Base-by-base conservation (phyloP, 2,797 vertebrate genomes). In the Todus mexicanus region DNA sequence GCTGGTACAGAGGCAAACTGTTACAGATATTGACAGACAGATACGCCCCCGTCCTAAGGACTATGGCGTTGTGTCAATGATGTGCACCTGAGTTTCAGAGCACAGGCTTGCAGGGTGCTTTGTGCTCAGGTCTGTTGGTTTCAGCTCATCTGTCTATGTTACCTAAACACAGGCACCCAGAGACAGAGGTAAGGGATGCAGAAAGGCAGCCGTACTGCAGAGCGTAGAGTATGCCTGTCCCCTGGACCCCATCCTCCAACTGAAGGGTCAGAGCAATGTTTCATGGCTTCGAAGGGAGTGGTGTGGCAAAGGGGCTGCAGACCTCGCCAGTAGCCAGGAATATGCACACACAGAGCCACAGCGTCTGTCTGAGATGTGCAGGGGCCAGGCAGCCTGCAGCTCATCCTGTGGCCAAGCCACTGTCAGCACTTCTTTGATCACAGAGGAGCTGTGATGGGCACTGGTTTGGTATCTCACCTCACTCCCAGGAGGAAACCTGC, bases 401-500 rank as follows among this genome's bases (percentile, higher is more conserved):
- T 77, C 35, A 48, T 18, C 16, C 45, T 29, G 45, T 4, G 15
- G 9, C 43, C 19, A 4, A 14, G 31, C 38, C 25, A 6, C 54
- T 25, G 25, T 16, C 45, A 40, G 56, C 43, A 33, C 15, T 40
- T 48, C 59, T 70, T 15, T 1, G 3, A 15, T 22, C 35, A 18
- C 2, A 5, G 9, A 29, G n/a, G 22, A 63, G 69, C n/a, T 75
- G 54, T 4, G 35, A 35, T 22, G 53, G 64, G 40, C 54, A 68
- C 59, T 0, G 1, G n/a, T 19, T 22, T 31, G 35, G 75, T 27
- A 16, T 37, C 68, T 66, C 3, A 0, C 18, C 42, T 15, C 0
- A 0, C 45, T 23, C n/a, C 40, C 1, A n/a, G 1, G 37, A 71
- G 14, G 26, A 51, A 74, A 38, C 19, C 43, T 63, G 45, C 29